A percentile compares a stretch with the other conserved stretches of the same genome.
Evolutionary conservation across 2,797 vertebrate genomes (phyloP).

Genomic region (Intellagama lesueurii): DNA sequence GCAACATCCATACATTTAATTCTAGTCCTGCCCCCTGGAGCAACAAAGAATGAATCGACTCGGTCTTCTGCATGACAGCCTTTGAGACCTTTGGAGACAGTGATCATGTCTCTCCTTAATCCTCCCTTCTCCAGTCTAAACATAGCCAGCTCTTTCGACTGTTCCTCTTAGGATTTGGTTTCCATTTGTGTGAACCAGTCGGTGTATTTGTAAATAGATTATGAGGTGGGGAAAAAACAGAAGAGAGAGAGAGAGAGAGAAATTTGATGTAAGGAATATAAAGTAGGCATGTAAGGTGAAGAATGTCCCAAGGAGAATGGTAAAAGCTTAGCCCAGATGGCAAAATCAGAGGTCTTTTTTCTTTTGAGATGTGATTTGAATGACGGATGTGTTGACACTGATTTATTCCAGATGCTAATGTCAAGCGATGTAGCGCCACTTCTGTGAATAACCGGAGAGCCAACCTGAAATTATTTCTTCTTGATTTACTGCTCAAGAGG

Average conservation of each 20-base stretch:
- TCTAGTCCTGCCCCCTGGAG: background rate
- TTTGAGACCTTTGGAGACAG: background rate
- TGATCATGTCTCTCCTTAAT: background rate
- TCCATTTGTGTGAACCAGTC: background rate
- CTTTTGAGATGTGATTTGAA: background rate
- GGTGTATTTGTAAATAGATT: background rate
- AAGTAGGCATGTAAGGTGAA: background rate
- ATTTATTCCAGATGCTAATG: background rate
- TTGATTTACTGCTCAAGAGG: constrained; percentile 15
- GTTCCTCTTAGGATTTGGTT: background rate
- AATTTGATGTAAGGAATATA: background rate
- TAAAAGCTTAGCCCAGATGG: background rate
- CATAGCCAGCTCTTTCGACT: background rate
- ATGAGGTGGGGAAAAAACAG: background rate
- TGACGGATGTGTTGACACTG: constrained; percentile 10
- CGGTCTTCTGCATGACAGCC: background rate
- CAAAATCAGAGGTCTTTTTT: background rate
- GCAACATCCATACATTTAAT: background rate
- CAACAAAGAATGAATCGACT: too few species aligned
- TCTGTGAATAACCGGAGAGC: constrained; percentile 14
- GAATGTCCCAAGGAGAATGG: background rate
- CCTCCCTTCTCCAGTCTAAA: background rate
- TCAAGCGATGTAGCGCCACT: background rate
- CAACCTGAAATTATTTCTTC: constrained; percentile 34
- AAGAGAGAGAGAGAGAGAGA: too few species aligned